Base-by-base conservation (phyloP, 2,797 vertebrate genomes). In the Malacoctenus gilli region DNA sequence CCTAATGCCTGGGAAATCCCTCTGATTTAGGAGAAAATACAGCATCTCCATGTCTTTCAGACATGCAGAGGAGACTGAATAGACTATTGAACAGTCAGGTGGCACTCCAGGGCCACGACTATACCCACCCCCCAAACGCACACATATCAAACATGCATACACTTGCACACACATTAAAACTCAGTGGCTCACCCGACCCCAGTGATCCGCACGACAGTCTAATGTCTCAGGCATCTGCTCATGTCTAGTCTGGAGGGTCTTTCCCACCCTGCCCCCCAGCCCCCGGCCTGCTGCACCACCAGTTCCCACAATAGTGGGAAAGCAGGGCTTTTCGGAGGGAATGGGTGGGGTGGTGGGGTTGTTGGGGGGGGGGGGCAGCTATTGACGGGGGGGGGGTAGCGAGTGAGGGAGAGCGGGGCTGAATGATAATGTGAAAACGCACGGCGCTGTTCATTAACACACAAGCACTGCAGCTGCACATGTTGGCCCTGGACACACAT, bases 171-270 rank as follows among this genome's bases (percentile, higher is more conserved):
- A 83, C 89, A 94, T 95, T 96, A 92, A 94, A 92, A 94, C 84
- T 80, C 90, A 83, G 87, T 83, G 77, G 90, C 92, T 90, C 85
- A 83, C 89, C 92, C 85, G 93, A 94, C 95, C 95, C 94, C 87
- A 85, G 93, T 91, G 92, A 90, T 91, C 87, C 69, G 72, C 87
- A 84, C 87, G 89, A 92, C 89, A 87, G 89, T 90, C 94, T 96
- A 95, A 95, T 96, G 94, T 96, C 89, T 91, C 86, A 94, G 94
- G 95, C 96, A 97, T 97, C 96, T 98, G 96, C 94, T 94, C 95
- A 93, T 94, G 94, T 96, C 91, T 92, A 80, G 89, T 89, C 91
- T 91, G 87, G 89, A 89, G 81, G 79, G 75, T 76, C 84, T 89
- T 93, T 92, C 91, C 90, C 91, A 91, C 92, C 92, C 90, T 91